These are phyloP conservation scores for Zhengitettix transpicula DNA, from an alignment of 2,888 invertebrate genomes.

Conservation along the genomic window DNA sequence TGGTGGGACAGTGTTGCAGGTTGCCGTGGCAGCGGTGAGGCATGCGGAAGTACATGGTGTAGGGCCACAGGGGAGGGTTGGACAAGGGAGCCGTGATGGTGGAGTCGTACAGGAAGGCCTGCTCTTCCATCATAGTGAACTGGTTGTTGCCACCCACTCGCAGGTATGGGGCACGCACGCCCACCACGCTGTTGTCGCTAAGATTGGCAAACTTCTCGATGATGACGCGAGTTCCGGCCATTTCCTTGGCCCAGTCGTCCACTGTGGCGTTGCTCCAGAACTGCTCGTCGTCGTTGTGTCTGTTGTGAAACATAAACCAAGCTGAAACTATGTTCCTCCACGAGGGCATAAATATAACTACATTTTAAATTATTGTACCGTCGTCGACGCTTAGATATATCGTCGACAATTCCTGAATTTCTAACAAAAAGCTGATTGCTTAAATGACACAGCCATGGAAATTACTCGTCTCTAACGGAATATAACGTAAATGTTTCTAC, in stretches of 20 bases:
- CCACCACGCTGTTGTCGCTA: constrained; percentile 80
- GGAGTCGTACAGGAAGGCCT: constrained; percentile 87
- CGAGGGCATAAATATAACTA: too few relatives aligned
- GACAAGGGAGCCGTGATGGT: constrained; percentile 84
- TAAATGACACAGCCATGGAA: too few relatives aligned
- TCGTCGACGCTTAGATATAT: too few relatives aligned
- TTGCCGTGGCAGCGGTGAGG: constrained; percentile 88
- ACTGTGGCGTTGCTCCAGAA: constrained; percentile 89
- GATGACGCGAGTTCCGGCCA: constrained; percentile 86
- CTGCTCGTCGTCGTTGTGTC: constrained; percentile 78
- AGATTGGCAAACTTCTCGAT: constrained; percentile 79
- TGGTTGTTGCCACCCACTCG: constrained; percentile 90
- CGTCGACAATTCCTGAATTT: too few relatives aligned
- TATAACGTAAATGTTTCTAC: too few relatives aligned
- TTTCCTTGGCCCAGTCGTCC: constrained; percentile 87
- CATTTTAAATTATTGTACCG: too few relatives aligned
- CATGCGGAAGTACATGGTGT: constrained; percentile 96
- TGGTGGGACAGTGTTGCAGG: constrained; percentile 76
- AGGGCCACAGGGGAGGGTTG: constrained; percentile 91
- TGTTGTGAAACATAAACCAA: constrained; percentile 20
- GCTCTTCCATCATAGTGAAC: constrained; percentile 95
- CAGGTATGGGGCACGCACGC: constrained; percentile 77
- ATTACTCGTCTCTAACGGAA: too few relatives aligned
- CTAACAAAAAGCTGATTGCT: too few relatives aligned
- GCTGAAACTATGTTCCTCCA: too few relatives aligned